Conservation (phyloP, 2,797 vertebrate species). For the Cryptoprocta ferox region DNA sequence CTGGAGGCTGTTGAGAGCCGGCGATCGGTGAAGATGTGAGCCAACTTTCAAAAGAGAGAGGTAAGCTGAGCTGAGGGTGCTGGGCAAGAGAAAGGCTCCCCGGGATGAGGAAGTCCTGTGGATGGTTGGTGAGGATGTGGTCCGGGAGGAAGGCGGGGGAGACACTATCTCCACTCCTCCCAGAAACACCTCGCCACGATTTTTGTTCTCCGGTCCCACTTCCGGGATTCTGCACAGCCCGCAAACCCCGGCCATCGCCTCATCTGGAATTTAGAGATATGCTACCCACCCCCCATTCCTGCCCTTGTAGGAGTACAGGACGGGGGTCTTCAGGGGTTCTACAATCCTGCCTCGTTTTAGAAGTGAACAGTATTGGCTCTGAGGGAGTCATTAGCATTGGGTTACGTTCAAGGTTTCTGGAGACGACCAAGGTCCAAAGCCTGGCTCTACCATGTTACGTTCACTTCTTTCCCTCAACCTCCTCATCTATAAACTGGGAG, state of each 20-base stretch:
- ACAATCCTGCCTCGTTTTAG: background rate
- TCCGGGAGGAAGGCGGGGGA: too few relatives aligned
- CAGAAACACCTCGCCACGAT: background rate
- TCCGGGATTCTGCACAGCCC: background rate
- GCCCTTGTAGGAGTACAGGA: background rate
- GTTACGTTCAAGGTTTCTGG: background rate
- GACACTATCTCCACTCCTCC: background rate
- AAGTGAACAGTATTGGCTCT: background rate
- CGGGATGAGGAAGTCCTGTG: background rate
- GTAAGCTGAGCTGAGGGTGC: background rate
- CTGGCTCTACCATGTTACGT: background rate
- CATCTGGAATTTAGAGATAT: background rate
- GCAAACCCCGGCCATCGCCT: fast-evolving
- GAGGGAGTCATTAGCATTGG: background rate
- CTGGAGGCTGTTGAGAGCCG: background rate
- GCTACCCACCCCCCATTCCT: background rate
- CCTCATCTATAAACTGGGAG: background rate
- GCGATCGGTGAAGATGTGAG: background rate
- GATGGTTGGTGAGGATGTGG: background rate
- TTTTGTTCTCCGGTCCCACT: background rate
- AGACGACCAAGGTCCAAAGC: background rate
- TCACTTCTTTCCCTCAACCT: background rate
- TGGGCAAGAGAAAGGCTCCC: background rate
- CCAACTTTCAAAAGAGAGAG: background rate
- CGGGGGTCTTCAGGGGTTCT: background rate